Evolutionary conservation across 1,140 invertebrate species (phyloP).

Genomic region (Zaprionus nigranus): DNA sequence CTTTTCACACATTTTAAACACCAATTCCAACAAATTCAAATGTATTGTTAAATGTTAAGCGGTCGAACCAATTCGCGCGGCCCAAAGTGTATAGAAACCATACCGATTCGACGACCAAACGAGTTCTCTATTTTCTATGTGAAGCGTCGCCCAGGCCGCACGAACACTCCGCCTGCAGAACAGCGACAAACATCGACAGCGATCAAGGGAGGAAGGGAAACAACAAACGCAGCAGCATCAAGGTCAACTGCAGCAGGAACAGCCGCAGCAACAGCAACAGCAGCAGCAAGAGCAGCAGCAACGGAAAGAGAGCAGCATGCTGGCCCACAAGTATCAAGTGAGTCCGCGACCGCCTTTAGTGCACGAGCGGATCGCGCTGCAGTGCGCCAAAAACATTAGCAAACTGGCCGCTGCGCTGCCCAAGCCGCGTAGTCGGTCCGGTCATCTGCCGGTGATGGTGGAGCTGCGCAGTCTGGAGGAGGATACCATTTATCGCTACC

Average conservation of each 20-base stretch:
- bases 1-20: slow-evolving; percentile 79
- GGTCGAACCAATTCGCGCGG: slow-evolving; percentile 58
- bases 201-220: neutral
- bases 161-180: slow-evolving; percentile 23
- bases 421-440: slow-evolving; percentile 38
- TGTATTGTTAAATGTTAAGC: slow-evolving; percentile 66
- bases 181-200: neutral
- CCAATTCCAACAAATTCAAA: slow-evolving; percentile 75
- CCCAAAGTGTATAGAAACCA: slow-evolving; percentile 52
- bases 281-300: neutral
- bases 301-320: slow-evolving; percentile 33
- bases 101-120: slow-evolving; percentile 44
- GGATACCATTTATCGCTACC: slow-evolving; percentile 48
- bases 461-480: slow-evolving; percentile 58
- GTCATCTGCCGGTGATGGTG: slow-evolving; percentile 60
- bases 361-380: slow-evolving; percentile 62
- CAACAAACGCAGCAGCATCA: neutral
- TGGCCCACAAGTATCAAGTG: slow-evolving; percentile 30
- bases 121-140: slow-evolving; percentile 59
- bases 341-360: slow-evolving; percentile 31
- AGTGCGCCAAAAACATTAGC: slow-evolving; percentile 57
- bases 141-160: slow-evolving; percentile 38
- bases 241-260: slow-evolving; percentile 21
- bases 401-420: slow-evolving; percentile 43
- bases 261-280: slow-evolving; percentile 26